These are phyloP conservation scores for Macropis europaea DNA, from an alignment of 2,888 invertebrate species.

Conservation along the genomic window DNA sequence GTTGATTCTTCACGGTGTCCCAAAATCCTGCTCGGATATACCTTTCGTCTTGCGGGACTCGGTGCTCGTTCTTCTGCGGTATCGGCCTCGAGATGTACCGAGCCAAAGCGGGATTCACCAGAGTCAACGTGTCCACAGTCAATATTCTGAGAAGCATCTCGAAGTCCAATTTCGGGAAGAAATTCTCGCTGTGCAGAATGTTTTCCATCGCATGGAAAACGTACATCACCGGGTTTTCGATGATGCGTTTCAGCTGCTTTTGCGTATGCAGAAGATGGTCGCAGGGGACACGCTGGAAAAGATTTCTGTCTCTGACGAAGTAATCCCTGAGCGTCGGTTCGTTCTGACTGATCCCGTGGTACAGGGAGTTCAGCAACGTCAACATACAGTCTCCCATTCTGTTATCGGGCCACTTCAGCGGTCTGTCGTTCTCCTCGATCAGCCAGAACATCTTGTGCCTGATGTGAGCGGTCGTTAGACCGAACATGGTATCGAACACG, in stretches of 20 bases:
- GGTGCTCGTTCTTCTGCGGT: background rate
- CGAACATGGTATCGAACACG: conserved; percentile 82
- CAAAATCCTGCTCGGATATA: conserved; percentile 59
- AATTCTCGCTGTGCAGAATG: conserved; percentile 83
- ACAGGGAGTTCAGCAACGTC: conserved; percentile 84
- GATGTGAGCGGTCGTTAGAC: conserved; percentile 87
- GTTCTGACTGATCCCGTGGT: conserved; percentile 83
- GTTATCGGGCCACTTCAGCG: conserved; percentile 87
- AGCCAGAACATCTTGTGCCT: conserved; percentile 89
- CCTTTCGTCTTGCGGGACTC: background rate
- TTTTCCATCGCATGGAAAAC: conserved; percentile 86
- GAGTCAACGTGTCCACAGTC: conserved; percentile 80
- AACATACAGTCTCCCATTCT: conserved; percentile 86
- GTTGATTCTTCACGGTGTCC: conserved; percentile 52
- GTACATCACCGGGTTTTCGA: conserved; percentile 87
- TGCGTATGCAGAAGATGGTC: conserved; percentile 85
- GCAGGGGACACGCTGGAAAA: conserved; percentile 86
- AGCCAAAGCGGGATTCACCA: conserved; percentile 65
- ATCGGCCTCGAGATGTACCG: background rate
- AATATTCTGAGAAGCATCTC: conserved; percentile 83
- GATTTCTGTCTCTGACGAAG: conserved; percentile 87
- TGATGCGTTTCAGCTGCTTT: conserved; percentile 84
- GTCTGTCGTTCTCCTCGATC: conserved; percentile 85
- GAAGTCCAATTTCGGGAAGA: conserved; percentile 85
- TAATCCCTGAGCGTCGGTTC: conserved; percentile 84